Percentiles rank a stretch among this genome's conserved stretches.
phyloP scores from a whole-genome alignment of 1,140 invertebrate genomes.

The Anthonomus grandis region DNA sequence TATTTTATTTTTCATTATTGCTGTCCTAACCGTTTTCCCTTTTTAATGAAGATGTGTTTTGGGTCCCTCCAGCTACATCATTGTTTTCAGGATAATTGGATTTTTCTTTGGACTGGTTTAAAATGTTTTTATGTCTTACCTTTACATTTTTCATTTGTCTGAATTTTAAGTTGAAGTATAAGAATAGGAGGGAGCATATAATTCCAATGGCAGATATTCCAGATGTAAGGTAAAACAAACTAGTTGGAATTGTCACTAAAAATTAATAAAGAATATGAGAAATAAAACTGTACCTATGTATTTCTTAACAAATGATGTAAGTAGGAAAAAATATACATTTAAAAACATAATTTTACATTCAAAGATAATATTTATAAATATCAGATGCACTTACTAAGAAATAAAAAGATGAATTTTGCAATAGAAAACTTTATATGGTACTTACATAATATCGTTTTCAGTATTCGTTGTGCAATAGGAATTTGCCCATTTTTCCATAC shows the following conservation, averaged over 20 bases:
- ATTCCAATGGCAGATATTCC: constrained; percentile 73
- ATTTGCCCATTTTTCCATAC: constrained; percentile 73
- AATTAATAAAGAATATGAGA: constrained; percentile 37
- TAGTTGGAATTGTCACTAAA: constrained; percentile 70
- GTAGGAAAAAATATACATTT: too few relatives aligned
- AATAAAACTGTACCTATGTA: too few relatives aligned
- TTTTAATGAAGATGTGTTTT: too few relatives aligned
- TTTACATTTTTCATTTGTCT: constrained; percentile 73
- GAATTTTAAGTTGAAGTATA: constrained; percentile 85
- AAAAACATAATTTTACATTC: too few relatives aligned
- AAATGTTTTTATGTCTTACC: constrained; percentile 1
- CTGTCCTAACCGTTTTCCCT: too few relatives aligned
- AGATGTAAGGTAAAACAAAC: constrained; percentile 67
- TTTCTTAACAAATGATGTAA: too few relatives aligned
- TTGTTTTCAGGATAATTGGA: too few relatives aligned
- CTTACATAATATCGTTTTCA: constrained; percentile 49
- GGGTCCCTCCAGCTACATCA: too few relatives aligned
- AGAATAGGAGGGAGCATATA: constrained; percentile 70
- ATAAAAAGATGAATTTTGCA: too few relatives aligned
- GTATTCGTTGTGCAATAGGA: constrained; percentile 71
- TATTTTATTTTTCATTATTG: background rate
- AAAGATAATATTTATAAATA: background rate
- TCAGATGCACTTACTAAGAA: too few relatives aligned
- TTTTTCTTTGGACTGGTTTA: background rate
- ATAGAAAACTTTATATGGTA: background rate